Evolutionary conservation across 1,140 invertebrate genomes (phyloP).

Genomic region (Hylyphantes graminicola): DNA sequence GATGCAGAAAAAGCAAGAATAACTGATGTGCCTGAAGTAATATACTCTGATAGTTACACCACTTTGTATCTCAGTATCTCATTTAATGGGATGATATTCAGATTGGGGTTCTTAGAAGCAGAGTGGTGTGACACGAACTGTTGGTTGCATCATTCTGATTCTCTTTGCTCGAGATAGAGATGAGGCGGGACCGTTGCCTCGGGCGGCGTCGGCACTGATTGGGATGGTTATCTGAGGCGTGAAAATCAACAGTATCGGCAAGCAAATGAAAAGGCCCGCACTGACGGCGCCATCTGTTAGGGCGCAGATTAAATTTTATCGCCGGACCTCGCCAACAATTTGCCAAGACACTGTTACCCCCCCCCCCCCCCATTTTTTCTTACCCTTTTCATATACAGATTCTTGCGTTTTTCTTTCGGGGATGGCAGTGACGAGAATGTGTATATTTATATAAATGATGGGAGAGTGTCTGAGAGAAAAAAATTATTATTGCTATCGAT

Average conservation of each 20-base stretch:
- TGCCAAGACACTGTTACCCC: constrained; percentile 29
- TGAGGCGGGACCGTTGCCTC: constrained; percentile 36
- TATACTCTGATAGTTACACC: too few species aligned
- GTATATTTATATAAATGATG: constrained; percentile 49
- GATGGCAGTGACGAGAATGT: constrained; percentile 13
- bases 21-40: too few species aligned
- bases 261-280: constrained; percentile 57
- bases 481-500: constrained; percentile 38
- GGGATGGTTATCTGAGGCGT: constrained; percentile 60
- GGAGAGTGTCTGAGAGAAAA: background rate
- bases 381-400: background rate
- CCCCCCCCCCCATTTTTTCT: background rate
- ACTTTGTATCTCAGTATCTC: too few species aligned
- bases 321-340: constrained; percentile 37
- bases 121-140: too few species aligned
- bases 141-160: background rate
- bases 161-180: background rate
- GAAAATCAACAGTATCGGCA: constrained; percentile 61
- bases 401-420: constrained; percentile 15
- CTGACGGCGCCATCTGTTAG: constrained; percentile 60
- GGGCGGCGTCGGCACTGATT: constrained; percentile 48
- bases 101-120: too few species aligned
- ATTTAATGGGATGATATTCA: too few species aligned
- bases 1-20: background rate
- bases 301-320: constrained; percentile 60